Conservation (phyloP, 2,113 vertebrate species). For the Tragelaphus scriptus region DNA sequence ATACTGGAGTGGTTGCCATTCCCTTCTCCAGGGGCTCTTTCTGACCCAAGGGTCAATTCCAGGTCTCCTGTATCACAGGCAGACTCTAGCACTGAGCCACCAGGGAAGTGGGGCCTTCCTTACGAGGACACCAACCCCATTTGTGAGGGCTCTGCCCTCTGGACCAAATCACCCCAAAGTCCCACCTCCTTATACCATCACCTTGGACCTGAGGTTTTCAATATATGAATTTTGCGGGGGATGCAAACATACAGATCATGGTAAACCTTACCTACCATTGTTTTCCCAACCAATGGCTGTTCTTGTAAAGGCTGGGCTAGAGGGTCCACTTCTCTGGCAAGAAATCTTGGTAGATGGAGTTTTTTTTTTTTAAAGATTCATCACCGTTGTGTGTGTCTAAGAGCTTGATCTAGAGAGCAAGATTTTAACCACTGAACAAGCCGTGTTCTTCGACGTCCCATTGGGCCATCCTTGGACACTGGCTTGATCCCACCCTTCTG, state of each 20-base stretch:
- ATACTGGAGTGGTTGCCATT: not conserved
- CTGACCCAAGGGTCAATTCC: not conserved
- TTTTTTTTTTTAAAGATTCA: not conserved
- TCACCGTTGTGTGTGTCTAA: not conserved
- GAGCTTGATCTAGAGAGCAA: not conserved
- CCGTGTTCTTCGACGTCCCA: not conserved
- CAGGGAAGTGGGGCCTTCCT: not conserved
- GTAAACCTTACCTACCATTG: not conserved
- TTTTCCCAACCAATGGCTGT: not conserved
- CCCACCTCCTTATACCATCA: not conserved
- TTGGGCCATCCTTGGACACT: not conserved
- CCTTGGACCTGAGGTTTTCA: not conserved
- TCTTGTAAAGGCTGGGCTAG: not conserved
- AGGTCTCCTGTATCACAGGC: not conserved
- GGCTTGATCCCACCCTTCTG: not conserved
- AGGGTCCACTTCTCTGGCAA: not conserved
- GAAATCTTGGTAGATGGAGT: not conserved
- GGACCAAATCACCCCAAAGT: not conserved
- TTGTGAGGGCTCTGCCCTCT: not conserved
- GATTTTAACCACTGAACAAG: not conserved
- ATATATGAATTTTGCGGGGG: not conserved
- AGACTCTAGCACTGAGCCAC: not conserved
- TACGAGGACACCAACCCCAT: not conserved
- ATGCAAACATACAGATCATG: not conserved
- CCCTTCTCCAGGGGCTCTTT: not conserved